Percentiles rank a stretch among this genome's conserved stretches.
Evolutionary conservation across 2,888 invertebrate genomes (phyloP).

Genomic region (Pheosia tremula): DNA sequence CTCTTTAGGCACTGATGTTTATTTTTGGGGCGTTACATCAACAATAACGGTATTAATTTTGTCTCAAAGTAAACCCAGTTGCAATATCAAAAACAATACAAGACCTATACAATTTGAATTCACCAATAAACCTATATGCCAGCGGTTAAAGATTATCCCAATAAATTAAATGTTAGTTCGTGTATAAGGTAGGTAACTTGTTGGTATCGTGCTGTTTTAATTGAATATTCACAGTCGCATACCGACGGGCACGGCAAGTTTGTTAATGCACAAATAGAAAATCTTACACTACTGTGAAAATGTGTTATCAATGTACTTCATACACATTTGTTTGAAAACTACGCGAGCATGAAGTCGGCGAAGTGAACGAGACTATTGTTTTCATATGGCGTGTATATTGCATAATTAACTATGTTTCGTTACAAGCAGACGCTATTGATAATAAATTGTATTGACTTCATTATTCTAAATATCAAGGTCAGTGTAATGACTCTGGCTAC

Average conservation of each 20-base stretch:
- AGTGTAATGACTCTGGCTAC: no score
- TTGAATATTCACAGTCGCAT: constrained; percentile 5
- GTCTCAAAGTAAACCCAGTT: no score
- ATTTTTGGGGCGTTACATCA: background rate
- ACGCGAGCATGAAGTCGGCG: background rate
- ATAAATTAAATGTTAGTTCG: background rate
- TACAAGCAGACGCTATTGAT: no score
- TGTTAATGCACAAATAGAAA: constrained; percentile 2
- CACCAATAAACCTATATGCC: background rate
- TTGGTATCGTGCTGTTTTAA: background rate
- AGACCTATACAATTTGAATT: background rate
- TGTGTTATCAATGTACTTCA: constrained; percentile 2
- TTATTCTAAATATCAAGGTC: no score
- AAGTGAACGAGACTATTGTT: background rate
- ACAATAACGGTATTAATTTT: background rate
- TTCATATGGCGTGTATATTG: background rate
- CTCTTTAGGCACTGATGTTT: background rate
- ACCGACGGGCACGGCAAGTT: background rate
- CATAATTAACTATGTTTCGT: no score
- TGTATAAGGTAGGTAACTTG: background rate
- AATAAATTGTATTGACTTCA: no score
- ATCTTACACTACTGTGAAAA: constrained; percentile 1
- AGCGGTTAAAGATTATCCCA: background rate
- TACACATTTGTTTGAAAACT: background rate
- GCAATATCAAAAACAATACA: background rate